Conservation (phyloP, 1,140 invertebrate species). For the Drosophila neocordata region DNA sequence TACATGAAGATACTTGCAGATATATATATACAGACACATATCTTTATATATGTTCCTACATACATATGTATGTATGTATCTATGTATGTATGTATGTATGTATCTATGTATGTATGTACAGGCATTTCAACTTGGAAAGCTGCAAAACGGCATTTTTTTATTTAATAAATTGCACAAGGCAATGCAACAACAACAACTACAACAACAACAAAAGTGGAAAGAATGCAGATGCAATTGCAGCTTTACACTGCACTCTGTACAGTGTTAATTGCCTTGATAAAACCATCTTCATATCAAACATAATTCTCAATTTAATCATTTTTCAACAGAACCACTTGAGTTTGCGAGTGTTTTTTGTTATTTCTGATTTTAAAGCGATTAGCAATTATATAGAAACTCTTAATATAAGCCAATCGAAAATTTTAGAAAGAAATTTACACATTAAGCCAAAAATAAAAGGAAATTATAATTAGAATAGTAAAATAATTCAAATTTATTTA, state of each 20-base stretch:
- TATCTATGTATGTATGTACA: slow-evolving; percentile 1
- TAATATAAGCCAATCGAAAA: too few relatives aligned
- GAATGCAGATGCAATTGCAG: slow-evolving; percentile 62
- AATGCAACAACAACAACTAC: slow-evolving; percentile 49
- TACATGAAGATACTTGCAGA: too few relatives aligned
- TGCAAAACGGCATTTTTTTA: slow-evolving; percentile 80
- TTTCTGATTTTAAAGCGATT: not conserved
- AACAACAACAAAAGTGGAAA: slow-evolving; percentile 50
- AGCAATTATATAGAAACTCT: too few relatives aligned
- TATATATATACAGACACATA: slow-evolving; percentile 1
- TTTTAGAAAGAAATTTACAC: too few relatives aligned
- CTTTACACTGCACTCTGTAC: slow-evolving; percentile 39
- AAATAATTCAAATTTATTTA: too few relatives aligned
- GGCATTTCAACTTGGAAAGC: slow-evolving; percentile 72
- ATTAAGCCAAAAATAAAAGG: too few relatives aligned
- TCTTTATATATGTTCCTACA: too few relatives aligned
- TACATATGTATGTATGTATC: too few relatives aligned
- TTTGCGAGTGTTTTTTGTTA: not conserved
- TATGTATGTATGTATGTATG: not conserved
- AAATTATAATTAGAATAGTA: too few relatives aligned
- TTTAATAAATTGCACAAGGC: slow-evolving; percentile 81
- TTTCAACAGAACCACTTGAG: not conserved
- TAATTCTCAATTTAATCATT: not conserved
- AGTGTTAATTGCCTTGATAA: slow-evolving; percentile 40
- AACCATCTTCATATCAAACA: too few relatives aligned